phyloP scores from a whole-genome alignment of 2,113 vertebrate species.

The Hemiprocne comata region DNA sequence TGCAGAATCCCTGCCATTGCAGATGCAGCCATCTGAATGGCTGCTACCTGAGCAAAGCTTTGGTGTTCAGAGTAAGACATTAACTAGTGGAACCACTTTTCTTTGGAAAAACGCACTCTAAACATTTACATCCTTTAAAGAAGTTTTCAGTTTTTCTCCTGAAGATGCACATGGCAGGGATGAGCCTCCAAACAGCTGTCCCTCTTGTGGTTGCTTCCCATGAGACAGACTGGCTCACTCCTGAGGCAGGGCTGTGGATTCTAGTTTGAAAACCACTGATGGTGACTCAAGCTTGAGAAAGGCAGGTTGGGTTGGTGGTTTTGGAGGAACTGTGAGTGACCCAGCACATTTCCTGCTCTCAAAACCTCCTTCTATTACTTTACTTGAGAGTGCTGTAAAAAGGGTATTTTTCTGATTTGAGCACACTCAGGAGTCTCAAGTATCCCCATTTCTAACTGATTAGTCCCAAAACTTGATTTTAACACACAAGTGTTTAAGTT shows the following conservation, averaged over 20 bases:
- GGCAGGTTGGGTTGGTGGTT: not conserved
- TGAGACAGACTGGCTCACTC: not conserved
- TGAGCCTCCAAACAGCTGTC: not conserved
- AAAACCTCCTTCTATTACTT: not conserved
- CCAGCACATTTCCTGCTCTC: not conserved
- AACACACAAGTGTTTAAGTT: not conserved
- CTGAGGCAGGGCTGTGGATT: not conserved
- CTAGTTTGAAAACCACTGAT: not conserved
- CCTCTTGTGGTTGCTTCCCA: not conserved
- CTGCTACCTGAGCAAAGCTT: not conserved
- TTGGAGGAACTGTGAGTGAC: not conserved
- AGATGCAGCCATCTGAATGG: not conserved
- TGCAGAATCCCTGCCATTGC: rapidly evolving
- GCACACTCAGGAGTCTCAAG: not conserved
- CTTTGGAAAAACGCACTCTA: not conserved
- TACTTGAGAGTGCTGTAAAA: not conserved
- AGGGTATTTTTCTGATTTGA: not conserved
- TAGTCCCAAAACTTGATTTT: not conserved
- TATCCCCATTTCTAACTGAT: not conserved
- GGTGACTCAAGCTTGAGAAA: not conserved
- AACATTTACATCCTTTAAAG: not conserved
- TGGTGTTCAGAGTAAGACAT: not conserved
- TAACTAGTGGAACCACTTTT: not conserved
- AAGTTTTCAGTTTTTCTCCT: not conserved
- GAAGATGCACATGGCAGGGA: not conserved